Evolutionary conservation across 1,140 invertebrate genomes (phyloP).

Genomic region (Pteromalus puparum): DNA sequence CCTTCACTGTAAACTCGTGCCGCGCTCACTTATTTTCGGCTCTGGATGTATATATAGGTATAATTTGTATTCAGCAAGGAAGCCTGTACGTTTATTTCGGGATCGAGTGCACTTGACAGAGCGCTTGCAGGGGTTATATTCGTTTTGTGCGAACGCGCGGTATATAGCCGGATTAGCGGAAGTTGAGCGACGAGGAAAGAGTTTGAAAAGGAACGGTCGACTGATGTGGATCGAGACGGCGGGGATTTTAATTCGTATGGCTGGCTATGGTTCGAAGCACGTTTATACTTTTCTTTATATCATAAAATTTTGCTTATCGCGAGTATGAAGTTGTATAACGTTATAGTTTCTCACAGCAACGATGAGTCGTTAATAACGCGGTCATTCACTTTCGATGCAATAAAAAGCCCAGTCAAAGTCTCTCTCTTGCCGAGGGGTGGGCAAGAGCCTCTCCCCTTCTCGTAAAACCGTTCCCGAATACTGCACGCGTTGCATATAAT

Average conservation of each 20-base stretch:
- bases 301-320: too few relatives aligned
- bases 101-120: constrained; percentile 52
- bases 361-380: not conserved
- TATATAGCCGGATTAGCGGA: not conserved
- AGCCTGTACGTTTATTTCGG: constrained; percentile 50
- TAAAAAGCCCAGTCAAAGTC: not conserved
- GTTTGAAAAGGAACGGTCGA: not conserved
- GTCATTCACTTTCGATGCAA: constrained; percentile 21
- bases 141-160: not conserved
- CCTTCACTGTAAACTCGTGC: not conserved
- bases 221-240: not conserved
- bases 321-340: too few relatives aligned
- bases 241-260: not conserved
- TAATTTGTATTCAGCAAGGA: not conserved
- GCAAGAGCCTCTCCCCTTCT: not conserved
- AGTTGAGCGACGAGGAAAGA: not conserved
- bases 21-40: not conserved
- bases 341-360: not conserved
- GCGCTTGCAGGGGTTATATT: constrained; percentile 18
- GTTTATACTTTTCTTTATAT: too few relatives aligned
- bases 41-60: not conserved
- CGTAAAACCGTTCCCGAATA: constrained; percentile 4
- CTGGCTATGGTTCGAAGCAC: too few relatives aligned
- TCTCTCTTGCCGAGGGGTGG: not conserved
- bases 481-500: not conserved